phyloP scores from a whole-genome alignment of 2,888 invertebrate species.

The Agonopterix arenella region DNA sequence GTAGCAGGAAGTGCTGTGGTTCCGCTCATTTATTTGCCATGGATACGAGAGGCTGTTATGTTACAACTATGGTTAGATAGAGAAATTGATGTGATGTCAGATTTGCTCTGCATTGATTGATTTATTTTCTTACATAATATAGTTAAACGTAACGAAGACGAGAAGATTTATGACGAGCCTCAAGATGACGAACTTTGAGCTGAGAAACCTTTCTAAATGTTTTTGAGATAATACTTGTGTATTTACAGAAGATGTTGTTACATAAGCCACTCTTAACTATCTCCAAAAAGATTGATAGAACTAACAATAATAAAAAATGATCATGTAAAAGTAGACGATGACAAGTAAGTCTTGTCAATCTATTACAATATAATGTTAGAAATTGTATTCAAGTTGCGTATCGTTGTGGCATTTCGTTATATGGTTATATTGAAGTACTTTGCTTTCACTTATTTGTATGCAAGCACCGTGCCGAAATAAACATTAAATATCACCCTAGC shows the following conservation, averaged over 20 bases:
- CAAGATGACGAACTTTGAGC: no score
- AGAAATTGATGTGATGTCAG: no score
- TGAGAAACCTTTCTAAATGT: no score
- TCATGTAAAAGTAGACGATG: conserved; percentile 1
- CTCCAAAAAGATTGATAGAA: neutral
- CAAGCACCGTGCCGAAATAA: conserved; percentile 17
- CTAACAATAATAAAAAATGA: conserved; percentile 1
- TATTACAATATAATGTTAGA: conserved; percentile 13
- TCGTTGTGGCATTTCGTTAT: conserved; percentile 36
- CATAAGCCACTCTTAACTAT: no score
- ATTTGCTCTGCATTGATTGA: no score
- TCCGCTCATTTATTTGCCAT: conserved; percentile 11
- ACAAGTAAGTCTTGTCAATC: conserved; percentile 3
- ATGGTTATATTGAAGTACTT: conserved; percentile 32
- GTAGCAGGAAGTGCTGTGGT: conserved; percentile 11
- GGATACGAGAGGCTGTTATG: no score
- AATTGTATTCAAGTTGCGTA: conserved; percentile 28
- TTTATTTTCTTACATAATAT: no score
- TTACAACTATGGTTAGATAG: no score
- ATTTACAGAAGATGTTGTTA: no score
- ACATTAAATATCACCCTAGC: conserved; percentile 8
- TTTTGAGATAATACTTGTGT: no score
- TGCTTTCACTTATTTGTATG: conserved; percentile 38
- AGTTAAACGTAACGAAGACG: no score
- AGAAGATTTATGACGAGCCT: no score